Base-by-base conservation (phyloP, 2,797 vertebrate genomes). In the Chaunax sp. region DNA sequence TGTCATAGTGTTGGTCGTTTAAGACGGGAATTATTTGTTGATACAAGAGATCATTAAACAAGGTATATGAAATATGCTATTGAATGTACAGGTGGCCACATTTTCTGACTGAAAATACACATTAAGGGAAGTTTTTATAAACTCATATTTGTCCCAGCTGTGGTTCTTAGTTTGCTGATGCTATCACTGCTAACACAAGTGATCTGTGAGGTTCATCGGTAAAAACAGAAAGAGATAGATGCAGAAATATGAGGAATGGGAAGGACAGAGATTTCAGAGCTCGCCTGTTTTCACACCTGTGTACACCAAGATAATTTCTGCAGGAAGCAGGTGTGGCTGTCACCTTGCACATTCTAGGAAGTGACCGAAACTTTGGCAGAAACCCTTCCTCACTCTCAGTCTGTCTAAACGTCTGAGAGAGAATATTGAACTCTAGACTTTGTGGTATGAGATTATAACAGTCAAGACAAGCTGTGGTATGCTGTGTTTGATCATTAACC, bases 401-500 rank as follows among this genome's bases (percentile, higher is more conserved):
- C 9, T 5, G 12, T 54, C n/a, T 62, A 0, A 75, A 53, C 28
- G 1, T 51, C 1, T 56, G 7, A 56, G 23, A 3, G n/a, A 66
- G 40, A 13, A 8, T 41, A 11, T 49, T 51, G 35, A 44, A 63
- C 63, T 59, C 55, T 40, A 57, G 62, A 75, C 49, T 66, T 53
- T 53, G 22, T 8, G 44, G 40, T 51, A 12, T 51, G 44, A 70
- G 62, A 23, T 47, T 12, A 13, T 15, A 59, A 33, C 12, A 37
- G n/a, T 69, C 3, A 18, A 58, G 58, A 16, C 0, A 6, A 61
- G 45, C 9, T 63, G 33, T 22, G 14, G 10, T 47, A 2, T 26
- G 3, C 7, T 19, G 49, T 44, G 57, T 74, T 78, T 50, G 38
- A 62, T 80, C 47, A 45, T 51, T 53, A 64, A 77, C 55, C 59